These are phyloP conservation scores for Lithophane socia DNA, from an alignment of 2,888 invertebrate species.

Conservation along the genomic window DNA sequence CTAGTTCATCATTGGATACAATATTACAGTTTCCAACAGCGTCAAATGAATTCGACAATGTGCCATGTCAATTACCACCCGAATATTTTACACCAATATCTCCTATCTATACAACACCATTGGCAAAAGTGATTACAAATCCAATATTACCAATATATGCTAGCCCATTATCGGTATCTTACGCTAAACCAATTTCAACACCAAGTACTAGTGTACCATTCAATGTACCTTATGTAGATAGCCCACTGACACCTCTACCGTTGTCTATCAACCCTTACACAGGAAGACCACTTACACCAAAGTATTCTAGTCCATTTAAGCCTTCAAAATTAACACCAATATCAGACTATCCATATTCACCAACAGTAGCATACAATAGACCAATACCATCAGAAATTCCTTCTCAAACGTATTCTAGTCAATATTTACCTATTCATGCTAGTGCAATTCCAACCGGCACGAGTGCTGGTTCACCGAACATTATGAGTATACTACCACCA, in stretches of 20 bases:
- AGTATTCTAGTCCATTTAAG: background rate
- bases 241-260: background rate
- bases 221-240: background rate
- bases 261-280: background rate
- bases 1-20: background rate
- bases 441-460: background rate
- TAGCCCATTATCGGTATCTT: background rate
- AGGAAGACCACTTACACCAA: background rate
- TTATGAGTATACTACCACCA: background rate
- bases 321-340: background rate
- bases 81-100: background rate
- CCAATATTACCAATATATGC: background rate
- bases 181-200: background rate
- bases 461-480: background rate
- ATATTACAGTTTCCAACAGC: background rate
- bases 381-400: background rate
- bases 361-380: background rate
- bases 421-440: background rate
- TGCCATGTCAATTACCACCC: background rate
- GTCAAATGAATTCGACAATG: background rate
- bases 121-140: background rate
- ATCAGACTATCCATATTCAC: background rate
- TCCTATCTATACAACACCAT: too few relatives aligned
- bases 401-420: background rate
- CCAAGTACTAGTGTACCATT: background rate